Conservation (phyloP, 2,113 vertebrate genomes). For the Barnardius zonarius region DNA sequence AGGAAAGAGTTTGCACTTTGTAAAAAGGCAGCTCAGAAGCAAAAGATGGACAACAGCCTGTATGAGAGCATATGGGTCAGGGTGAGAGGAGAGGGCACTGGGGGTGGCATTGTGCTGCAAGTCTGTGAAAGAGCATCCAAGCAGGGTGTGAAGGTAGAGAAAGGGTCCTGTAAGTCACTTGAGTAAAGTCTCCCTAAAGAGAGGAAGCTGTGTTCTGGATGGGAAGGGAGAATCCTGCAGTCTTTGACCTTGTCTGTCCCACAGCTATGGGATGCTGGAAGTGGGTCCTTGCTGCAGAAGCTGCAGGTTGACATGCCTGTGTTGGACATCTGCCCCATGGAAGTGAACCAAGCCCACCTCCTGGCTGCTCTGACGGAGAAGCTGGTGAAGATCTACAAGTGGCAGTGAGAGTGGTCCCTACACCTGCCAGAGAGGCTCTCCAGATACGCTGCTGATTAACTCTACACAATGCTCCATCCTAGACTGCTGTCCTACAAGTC, state of each 20-base stretch:
- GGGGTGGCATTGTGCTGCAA: not conserved
- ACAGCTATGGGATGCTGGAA: constrained; percentile 91
- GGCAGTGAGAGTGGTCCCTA: constrained; percentile 76
- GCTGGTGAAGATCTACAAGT: constrained; percentile 88
- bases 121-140: not conserved
- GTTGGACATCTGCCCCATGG: constrained; percentile 88
- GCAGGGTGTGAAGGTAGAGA: not conserved
- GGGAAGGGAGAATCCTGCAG: not conserved
- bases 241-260: constrained; percentile 8
- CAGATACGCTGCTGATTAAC: not conserved
- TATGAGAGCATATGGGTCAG: not conserved
- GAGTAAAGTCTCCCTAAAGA: not conserved
- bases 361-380: constrained; percentile 93
- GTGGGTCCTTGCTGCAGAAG: constrained; percentile 85
- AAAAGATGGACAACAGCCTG: not conserved
- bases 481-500: not conserved
- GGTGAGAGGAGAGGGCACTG: not conserved
- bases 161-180: not conserved
- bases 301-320: constrained; percentile 87
- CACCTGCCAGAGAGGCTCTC: not conserved
- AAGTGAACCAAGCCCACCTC: constrained; percentile 81
- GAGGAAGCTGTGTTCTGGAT: not conserved
- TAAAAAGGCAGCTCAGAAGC: not conserved
- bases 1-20: not conserved
- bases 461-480: not conserved